Conservation (phyloP, 2,113 vertebrate species). For the Cyanocitta stelleri region DNA sequence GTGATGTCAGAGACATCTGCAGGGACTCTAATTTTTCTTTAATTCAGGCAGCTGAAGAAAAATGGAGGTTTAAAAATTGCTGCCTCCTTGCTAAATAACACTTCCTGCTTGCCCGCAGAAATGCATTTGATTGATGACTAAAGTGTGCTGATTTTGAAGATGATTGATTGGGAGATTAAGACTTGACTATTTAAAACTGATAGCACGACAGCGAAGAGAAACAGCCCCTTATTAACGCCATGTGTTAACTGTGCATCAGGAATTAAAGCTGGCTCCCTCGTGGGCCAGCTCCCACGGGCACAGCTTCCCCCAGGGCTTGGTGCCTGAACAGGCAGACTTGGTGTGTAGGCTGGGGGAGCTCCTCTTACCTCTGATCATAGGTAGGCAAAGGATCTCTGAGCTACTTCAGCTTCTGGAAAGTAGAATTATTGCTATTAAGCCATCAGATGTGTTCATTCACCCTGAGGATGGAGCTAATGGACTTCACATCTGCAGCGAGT, state of each 20-base stretch:
- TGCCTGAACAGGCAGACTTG: background rate
- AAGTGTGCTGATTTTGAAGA: background rate
- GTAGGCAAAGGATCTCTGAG: background rate
- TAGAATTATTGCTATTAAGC: accelerated
- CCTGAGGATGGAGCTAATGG: background rate
- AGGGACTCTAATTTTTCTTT: background rate
- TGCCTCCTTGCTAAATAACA: background rate
- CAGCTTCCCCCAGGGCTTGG: background rate
- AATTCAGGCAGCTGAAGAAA: background rate
- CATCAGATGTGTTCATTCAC: background rate
- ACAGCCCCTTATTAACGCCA: background rate
- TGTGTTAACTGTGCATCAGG: background rate
- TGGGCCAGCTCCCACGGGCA: background rate
- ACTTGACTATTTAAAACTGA: background rate
- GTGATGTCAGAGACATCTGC: background rate
- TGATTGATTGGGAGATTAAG: conserved; percentile 10
- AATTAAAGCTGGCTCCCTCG: background rate
- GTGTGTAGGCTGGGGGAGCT: background rate
- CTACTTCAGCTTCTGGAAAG: background rate
- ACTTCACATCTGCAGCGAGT: background rate
- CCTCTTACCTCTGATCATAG: background rate
- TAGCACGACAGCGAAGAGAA: background rate
- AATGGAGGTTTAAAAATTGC: background rate
- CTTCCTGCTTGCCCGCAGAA: background rate
- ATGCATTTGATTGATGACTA: background rate